Evolutionary conservation across 2,113 vertebrate genomes (phyloP), one percentile per base, ranked within the genome.

Genomic region (Phyllopteryx taeniolatus): DNA sequence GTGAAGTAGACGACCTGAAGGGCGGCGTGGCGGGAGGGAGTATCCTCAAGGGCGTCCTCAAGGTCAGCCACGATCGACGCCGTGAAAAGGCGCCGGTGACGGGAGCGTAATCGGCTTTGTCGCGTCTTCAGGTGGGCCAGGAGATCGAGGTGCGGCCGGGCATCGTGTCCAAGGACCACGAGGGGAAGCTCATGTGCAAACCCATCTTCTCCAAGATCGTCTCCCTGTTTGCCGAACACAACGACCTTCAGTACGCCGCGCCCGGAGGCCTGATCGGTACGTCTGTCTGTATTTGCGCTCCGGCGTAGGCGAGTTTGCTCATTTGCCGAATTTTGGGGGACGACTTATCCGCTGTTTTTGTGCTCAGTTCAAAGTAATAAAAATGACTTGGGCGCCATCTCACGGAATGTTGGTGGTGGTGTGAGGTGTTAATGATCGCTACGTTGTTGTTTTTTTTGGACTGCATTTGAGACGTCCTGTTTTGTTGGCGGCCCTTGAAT

Each of bases 151-250:
- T 99, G 66, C 92, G 98, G 43, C 97, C 98, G 14, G 97, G 97
- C 42, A 99, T 99, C 56, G 98, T 99, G 75, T 99, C 98, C 79
- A 99, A 99, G 89, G 98, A 99, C 90, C 95, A 97, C 35, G 97
- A 99, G 84, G 98, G 98, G 73, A 99, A 99, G 82, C 95, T 99
- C 63, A 99, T 99, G 98, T 99, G 98, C 90, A 99, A 99, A 83
- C 98, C 98, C 72, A 99, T 99, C 79, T 99, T 99, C 88, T 98
- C 97, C 83, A 99, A 99, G 94, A 99, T 99, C 47, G 96, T 99
- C 15, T 99, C 98, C 13, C 93, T 99, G 79, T 99, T 98, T 69
- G 98, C 97, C 0, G 98, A 99, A 72, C 95, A 99, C 92, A 99
- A 99, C 20, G 98, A 99, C 89, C 93, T 99, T 77, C 97, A 98